Conservation (phyloP, 2,797 vertebrate genomes). For the Lemur catta region DNA sequence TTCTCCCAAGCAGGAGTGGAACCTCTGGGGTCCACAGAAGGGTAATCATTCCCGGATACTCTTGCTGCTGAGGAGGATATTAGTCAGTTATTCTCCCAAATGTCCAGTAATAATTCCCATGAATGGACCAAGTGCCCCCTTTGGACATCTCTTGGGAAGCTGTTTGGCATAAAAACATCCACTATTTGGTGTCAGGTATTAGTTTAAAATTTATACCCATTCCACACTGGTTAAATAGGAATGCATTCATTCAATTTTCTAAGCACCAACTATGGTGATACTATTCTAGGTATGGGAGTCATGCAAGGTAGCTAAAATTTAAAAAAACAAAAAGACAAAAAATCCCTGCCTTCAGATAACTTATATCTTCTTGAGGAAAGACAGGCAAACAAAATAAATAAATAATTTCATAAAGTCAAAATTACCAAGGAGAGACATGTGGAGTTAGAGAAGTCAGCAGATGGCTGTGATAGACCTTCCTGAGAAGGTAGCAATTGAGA, state of each 20-base stretch:
- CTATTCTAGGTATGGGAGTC: neutral
- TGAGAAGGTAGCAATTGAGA: neutral
- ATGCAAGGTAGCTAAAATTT: neutral
- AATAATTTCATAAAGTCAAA: neutral
- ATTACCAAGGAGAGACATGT: neutral
- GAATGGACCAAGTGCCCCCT: neutral
- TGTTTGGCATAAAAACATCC: neutral
- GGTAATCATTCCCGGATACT: neutral
- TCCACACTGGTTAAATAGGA: neutral
- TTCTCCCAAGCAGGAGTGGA: neutral
- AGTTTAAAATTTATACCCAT: neutral
- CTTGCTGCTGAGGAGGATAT: neutral
- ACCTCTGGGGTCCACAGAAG: neutral
- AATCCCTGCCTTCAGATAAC: neutral
- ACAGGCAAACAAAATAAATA: neutral
- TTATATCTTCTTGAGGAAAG: neutral
- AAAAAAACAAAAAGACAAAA: neutral
- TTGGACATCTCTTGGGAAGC: neutral
- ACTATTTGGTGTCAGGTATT: neutral
- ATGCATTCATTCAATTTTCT: neutral
- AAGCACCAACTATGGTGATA: neutral
- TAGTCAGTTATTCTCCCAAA: neutral
- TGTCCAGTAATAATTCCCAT: neutral
- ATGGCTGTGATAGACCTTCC: neutral
- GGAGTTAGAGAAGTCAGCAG: neutral